A percentile compares a stretch with the other conserved stretches of the same genome.
Conservation (phyloP, 1,140 invertebrate genomes). For the Olivierus martensii region DNA sequence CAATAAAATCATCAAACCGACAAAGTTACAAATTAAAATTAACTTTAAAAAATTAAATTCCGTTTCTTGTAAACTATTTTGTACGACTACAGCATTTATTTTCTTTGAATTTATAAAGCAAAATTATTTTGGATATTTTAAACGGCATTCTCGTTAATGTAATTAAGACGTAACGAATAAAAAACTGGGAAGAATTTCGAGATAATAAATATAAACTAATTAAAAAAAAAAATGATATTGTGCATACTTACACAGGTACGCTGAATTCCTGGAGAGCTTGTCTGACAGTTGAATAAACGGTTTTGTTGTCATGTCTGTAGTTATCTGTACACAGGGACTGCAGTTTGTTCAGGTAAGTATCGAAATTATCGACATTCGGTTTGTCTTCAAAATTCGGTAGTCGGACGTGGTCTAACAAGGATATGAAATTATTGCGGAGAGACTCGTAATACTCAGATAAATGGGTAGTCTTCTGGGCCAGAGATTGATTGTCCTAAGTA, state of each 20-base stretch:
- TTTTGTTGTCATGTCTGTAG: slow-evolving; percentile 44
- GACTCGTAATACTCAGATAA: slow-evolving; percentile 83
- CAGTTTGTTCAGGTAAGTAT: slow-evolving; percentile 80
- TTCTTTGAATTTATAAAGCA: too few relatives aligned
- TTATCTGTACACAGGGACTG: slow-evolving; percentile 67
- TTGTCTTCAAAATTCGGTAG: slow-evolving; percentile 53
- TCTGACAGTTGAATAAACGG: slow-evolving; percentile 74
- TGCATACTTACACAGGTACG: slow-evolving; percentile 31
- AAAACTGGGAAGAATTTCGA: too few relatives aligned
- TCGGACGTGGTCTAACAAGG: slow-evolving; percentile 73
- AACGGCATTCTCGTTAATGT: too few relatives aligned
- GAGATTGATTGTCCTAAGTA: slow-evolving; percentile 14
- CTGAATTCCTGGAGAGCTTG: slow-evolving; percentile 80
- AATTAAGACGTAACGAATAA: too few relatives aligned
- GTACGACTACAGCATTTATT: too few relatives aligned
- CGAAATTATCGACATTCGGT: slow-evolving; percentile 58
- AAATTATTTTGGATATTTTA: too few relatives aligned
- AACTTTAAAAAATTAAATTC: too few relatives aligned
- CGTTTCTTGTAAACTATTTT: too few relatives aligned
- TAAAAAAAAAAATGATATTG: too few relatives aligned
- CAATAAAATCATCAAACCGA: too few relatives aligned
- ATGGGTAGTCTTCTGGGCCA: slow-evolving; percentile 48
- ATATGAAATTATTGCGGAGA: slow-evolving; percentile 79
- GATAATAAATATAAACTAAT: too few relatives aligned
- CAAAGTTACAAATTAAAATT: too few relatives aligned